Percentiles rank a stretch among this genome's conserved stretches.
These are phyloP conservation scores for Bombus confusus DNA, from an alignment of 1,140 invertebrate genomes.

Conservation along the genomic window DNA sequence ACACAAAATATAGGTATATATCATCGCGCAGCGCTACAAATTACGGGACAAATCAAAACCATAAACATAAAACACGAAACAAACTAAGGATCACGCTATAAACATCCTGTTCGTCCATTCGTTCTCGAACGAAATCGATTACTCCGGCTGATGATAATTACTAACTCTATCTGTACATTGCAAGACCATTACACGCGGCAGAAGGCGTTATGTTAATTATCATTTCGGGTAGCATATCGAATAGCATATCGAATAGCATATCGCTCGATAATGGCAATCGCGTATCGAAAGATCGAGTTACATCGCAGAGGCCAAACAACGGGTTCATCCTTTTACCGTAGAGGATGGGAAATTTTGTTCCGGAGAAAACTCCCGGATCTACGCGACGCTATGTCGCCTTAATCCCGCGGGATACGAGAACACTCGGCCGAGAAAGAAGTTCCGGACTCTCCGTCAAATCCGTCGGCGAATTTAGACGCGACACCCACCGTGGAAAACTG, in stretches of 20 bases:
- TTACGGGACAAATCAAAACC: background rate
- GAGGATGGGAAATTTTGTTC: constrained; percentile 1
- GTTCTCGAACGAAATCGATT: background rate
- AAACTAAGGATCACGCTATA: background rate
- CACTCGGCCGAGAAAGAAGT: constrained; percentile 7
- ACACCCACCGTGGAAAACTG: background rate
- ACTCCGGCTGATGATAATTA: background rate
- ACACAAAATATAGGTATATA: background rate
- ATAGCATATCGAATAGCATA: background rate
- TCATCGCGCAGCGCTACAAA: background rate
- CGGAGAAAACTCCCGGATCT: constrained; percentile 12
- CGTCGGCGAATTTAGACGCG: constrained; percentile 46
- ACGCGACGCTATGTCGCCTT: background rate
- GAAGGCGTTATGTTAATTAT: constrained; percentile 14
- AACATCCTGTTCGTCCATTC: background rate
- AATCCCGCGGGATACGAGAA: constrained; percentile 37
- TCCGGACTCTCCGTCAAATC: constrained; percentile 25
- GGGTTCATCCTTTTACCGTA: background rate
- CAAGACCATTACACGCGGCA: background rate
- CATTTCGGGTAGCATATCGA: background rate
- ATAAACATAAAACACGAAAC: background rate
- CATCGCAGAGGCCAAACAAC: no score
- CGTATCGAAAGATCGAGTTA: background rate
- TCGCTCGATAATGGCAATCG: background rate
- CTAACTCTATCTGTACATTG: background rate